phyloP scores from a whole-genome alignment of 2,113 vertebrate species.

The Syngnathus scovelli region DNA sequence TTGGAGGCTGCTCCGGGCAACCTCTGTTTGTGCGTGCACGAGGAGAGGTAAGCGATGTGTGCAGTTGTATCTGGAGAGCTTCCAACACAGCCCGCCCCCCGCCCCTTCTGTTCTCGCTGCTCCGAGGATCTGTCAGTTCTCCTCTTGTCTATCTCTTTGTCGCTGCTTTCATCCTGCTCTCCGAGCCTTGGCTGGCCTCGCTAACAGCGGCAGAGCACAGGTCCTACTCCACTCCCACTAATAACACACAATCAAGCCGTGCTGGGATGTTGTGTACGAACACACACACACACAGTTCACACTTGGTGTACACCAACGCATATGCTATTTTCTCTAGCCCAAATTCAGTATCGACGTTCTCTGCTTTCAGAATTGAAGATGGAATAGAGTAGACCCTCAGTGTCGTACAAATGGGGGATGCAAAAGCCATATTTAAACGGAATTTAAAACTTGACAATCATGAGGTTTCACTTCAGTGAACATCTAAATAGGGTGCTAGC shows the following conservation, averaged over 20 bases:
- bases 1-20: slow-evolving; percentile 61
- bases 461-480: too few relatives aligned
- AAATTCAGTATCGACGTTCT: background rate
- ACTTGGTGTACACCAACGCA: slow-evolving; percentile 7
- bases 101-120: slow-evolving; percentile 60
- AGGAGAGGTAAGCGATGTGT: slow-evolving; percentile 58
- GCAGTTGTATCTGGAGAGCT: slow-evolving; percentile 64
- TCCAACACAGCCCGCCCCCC: slow-evolving; percentile 52
- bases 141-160: slow-evolving; percentile 61
- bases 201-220: slow-evolving; percentile 67
- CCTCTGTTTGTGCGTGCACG: slow-evolving; percentile 30
- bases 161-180: slow-evolving; percentile 67
- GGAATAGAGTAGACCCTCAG: background rate
- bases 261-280: slow-evolving; percentile 35
- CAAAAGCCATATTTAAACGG: background rate
- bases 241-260: slow-evolving; percentile 54
- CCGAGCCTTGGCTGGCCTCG: slow-evolving; percentile 62
- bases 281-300: slow-evolving; percentile 1
- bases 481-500: too few relatives aligned
- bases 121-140: slow-evolving; percentile 69
- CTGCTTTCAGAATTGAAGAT: background rate
- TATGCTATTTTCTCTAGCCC: slow-evolving; percentile 5
- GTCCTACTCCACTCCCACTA: slow-evolving; percentile 66
- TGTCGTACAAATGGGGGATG: background rate
- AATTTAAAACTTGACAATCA: too few relatives aligned